Base-by-base conservation (phyloP, 2,888 invertebrate species). In the Sclerodermus sp. region DNA sequence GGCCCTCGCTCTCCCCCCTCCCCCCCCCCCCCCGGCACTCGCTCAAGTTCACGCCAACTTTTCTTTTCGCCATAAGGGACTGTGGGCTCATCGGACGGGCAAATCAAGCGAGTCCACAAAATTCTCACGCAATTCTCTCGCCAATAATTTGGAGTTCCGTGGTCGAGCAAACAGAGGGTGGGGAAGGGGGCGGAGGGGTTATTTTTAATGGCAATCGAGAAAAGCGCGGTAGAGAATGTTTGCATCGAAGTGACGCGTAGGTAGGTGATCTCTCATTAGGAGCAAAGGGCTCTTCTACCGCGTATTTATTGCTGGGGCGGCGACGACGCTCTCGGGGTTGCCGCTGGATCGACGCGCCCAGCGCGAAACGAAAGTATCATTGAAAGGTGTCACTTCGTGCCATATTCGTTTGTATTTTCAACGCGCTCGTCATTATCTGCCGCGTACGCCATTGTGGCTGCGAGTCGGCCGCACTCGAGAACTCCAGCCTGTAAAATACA, bases 331-430 rank as follows among this genome's bases (percentile, higher is more conserved):
- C 45, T 37, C 42, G n/a, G 14, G 13, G 36, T 13, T 36, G 10
- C 10, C 13, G 42, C 12, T 13, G 5, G 23, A 42, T 15, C 8
- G 31, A 29, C 8, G n/a, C n/a, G n/a, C n/a, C n/a, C n/a, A 42
- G 1, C 30, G 34, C 15, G 31, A 13, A 23, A 10, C 47, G 60
- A 56, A 67, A 71, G 64, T 53, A 71, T 70, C 76, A 77, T 78
- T 76, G 77, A 77, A 74, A 78, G 78, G 78, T 77, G 78, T 78
- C 76, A 78, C 75, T 74, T 77, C 77, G 77, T 78, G 76, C 74
- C 65, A 77, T 76, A 76, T 77, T 75, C 74, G 77, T 76, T 75
- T 76, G 73, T 74, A 70, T 76, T 75, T 70, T 71, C 68, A 62
- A 57, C 57, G 55, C 57, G 55, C 67, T 64, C 66, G 65, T 68